These are phyloP conservation scores for Volucella zonaria DNA, from an alignment of 2,888 invertebrate species.

Conservation along the genomic window DNA sequence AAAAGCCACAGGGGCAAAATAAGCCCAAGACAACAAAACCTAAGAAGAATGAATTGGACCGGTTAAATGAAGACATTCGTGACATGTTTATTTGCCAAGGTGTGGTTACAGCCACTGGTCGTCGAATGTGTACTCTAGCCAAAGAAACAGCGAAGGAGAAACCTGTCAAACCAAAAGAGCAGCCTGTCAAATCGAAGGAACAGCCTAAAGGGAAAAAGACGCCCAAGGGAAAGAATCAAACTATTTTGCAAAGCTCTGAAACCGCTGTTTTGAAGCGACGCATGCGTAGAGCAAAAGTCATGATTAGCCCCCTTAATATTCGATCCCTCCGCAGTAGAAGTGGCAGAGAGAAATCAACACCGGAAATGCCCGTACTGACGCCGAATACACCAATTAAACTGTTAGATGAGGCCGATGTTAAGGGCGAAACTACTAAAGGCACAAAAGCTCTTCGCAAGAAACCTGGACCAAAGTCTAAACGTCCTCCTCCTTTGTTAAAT, in stretches of 20 bases:
- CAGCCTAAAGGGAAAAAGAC: slow-evolving; percentile 31
- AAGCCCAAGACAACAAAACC: slow-evolving; percentile 75
- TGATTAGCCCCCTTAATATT: slow-evolving; percentile 67
- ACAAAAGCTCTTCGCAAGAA: slow-evolving; percentile 33
- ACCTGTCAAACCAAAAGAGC: slow-evolving; percentile 26
- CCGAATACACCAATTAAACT: slow-evolving; percentile 76
- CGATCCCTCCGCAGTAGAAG: slow-evolving; percentile 52
- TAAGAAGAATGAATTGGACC: slow-evolving; percentile 84
- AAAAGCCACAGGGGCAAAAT: slow-evolving; percentile 74
- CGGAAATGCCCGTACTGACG: slow-evolving; percentile 76
- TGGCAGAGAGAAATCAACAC: neutral
- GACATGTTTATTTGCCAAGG: slow-evolving; percentile 86
- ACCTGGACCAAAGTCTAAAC: slow-evolving; percentile 51
- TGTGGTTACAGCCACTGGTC: slow-evolving; percentile 85
- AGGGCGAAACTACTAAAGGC: neutral
- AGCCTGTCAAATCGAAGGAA: neutral
- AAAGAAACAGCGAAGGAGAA: slow-evolving; percentile 72
- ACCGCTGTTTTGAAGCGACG: neutral
- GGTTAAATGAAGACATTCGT: slow-evolving; percentile 86
- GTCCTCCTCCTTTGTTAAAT: neutral
- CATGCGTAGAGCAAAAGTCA: slow-evolving; percentile 69
- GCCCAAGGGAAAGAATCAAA: too few relatives aligned
- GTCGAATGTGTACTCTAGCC: slow-evolving; percentile 84
- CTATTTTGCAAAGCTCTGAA: too few relatives aligned
- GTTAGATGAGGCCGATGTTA: slow-evolving; percentile 53